phyloP scores from a whole-genome alignment of 2,113 vertebrate species.

The Struthidea cinerea region DNA sequence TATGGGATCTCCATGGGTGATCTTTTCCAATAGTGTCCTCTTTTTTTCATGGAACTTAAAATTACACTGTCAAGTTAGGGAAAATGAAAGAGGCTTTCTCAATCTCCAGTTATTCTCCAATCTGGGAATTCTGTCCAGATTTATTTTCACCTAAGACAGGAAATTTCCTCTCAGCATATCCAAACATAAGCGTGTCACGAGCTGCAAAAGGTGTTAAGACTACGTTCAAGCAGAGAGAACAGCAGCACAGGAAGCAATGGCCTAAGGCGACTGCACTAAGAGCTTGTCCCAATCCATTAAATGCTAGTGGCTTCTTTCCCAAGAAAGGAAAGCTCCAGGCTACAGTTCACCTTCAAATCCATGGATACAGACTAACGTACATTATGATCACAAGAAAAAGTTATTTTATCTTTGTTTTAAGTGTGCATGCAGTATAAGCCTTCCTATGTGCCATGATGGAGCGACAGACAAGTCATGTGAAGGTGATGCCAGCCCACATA shows the following conservation, averaged over 20 bases:
- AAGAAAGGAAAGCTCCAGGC: slow-evolving; percentile 10
- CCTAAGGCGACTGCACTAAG: background rate
- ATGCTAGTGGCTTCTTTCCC: background rate
- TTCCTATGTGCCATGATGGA: background rate
- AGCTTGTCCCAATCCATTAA: slow-evolving; percentile 52
- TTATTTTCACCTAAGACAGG: background rate
- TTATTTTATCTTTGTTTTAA: background rate
- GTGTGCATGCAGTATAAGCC: background rate
- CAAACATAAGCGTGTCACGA: background rate
- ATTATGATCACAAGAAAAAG: background rate
- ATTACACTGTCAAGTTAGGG: background rate
- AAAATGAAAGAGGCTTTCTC: background rate
- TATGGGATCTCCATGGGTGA: background rate
- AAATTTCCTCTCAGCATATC: background rate
- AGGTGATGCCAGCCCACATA: background rate
- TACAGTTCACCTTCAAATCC: slow-evolving; percentile 38
- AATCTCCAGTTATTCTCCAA: background rate
- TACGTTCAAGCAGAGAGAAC: background rate
- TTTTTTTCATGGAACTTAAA: background rate
- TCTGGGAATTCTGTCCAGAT: background rate
- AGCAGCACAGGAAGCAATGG: background rate
- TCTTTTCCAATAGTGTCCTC: background rate
- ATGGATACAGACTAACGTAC: background rate
- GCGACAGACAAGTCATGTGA: background rate
- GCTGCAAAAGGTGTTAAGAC: slow-evolving; percentile 10